Conservation (phyloP, 35 echinoderm and acorn worm genomes). For the Ophioderma brevispina region DNA sequence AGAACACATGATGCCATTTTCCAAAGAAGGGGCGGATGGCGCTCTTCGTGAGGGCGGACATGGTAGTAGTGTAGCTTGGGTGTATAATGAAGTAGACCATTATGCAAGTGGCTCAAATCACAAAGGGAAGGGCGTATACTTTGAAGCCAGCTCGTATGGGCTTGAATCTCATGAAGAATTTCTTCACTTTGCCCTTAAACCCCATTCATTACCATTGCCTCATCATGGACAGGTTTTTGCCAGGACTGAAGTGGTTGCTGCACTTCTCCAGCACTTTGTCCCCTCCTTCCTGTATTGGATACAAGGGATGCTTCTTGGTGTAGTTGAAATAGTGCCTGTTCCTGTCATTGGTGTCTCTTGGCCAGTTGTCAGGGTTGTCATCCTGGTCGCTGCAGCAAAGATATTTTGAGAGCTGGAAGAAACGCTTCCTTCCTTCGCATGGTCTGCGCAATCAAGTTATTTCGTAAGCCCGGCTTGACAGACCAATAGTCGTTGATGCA, state of each 20-base stretch:
- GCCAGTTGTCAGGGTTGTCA: not conserved
- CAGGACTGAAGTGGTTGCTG: not conserved
- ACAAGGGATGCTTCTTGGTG: not conserved
- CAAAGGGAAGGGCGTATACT: constrained; percentile 33
- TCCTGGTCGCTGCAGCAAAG: not conserved
- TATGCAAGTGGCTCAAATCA: constrained; percentile 12
- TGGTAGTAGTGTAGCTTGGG: not conserved
- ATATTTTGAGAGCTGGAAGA: not conserved
- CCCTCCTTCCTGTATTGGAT: constrained; percentile 23
- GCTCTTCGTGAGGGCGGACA: not conserved
- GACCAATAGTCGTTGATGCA: not conserved
- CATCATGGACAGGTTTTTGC: constrained; percentile 31
- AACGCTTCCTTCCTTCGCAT: not conserved
- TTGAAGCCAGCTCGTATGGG: constrained; percentile 43
- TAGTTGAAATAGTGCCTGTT: not conserved
- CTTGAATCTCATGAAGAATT: constrained; percentile 26
- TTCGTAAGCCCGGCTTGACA: not conserved
- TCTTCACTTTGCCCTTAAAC: not conserved
- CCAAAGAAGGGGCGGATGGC: not conserved
- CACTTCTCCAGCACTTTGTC: not conserved
- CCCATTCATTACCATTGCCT: constrained; percentile 44
- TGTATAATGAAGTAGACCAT: constrained; percentile 34
- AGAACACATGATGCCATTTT: constrained; percentile 32
- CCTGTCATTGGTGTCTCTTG: not conserved
- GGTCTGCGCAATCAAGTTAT: not conserved